Evolutionary conservation across 1,140 invertebrate genomes (phyloP).

Genomic region (Dendroctonus valens): DNA sequence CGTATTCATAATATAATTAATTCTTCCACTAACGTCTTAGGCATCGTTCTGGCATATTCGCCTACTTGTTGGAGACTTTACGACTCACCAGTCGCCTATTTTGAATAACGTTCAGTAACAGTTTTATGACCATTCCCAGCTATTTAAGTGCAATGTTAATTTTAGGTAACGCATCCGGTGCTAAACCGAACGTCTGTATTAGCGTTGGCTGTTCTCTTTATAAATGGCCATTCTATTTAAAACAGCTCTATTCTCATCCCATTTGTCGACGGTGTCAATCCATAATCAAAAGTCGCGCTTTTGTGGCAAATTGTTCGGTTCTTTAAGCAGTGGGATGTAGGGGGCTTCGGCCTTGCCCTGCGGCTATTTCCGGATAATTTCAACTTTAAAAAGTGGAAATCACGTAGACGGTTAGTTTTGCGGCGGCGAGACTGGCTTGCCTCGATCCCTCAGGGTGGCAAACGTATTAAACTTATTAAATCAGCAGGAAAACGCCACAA

Average conservation of each 20-base stretch:
- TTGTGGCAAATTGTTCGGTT: background rate
- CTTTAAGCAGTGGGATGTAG: background rate
- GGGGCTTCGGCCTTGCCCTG: background rate
- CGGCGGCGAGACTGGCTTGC: too few species aligned
- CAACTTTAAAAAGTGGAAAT: too few species aligned
- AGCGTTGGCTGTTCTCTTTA: background rate
- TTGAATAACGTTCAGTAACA: background rate
- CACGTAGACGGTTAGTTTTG: too few species aligned
- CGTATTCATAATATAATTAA: too few species aligned
- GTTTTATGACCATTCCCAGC: background rate
- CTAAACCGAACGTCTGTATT: constrained; percentile 1
- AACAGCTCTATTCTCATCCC: background rate
- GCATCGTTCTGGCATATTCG: too few species aligned
- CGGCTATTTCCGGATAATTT: too few species aligned
- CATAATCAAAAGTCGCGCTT: background rate
- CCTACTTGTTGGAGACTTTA: too few species aligned
- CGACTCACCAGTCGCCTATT: too few species aligned
- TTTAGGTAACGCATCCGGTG: background rate
- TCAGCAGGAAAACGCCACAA: constrained; percentile 1
- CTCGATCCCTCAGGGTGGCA: background rate
- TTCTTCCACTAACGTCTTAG: too few species aligned
- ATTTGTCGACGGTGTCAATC: background rate
- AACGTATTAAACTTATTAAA: constrained; percentile 5
- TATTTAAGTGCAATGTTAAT: background rate
- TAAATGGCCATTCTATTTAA: background rate